Base-by-base conservation (phyloP, 2,113 vertebrate species). In the Festucalex cinctus region DNA sequence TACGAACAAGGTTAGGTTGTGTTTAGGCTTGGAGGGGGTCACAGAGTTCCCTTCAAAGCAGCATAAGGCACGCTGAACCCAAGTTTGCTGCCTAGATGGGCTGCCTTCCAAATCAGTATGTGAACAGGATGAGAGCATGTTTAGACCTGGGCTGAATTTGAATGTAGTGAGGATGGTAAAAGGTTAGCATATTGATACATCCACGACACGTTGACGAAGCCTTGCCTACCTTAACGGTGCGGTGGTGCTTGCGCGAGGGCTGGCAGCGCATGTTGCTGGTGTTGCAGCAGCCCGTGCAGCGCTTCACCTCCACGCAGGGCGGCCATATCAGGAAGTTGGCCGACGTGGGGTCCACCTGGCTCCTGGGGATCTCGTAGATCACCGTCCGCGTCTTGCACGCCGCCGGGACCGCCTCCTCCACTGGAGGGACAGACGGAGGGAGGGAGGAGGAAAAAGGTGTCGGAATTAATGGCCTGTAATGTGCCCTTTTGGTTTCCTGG, bases 281-380 rank as follows among this genome's bases (percentile, higher is more conserved):
- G 88, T 98, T 98, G 89, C 97, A 98, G 76, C 97, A 99, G 85
- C 97, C 97, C 0, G 97, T 98, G 86, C 97, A 99, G 68, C 97
- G 95, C 59, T 92, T 96, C 88, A 99, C 97, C 91, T 99, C 97
- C 90, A 99, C 97, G 3, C 97, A 99, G 4, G 96, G 94, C 0
- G 97, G 97, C 97, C 97, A 99, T 87, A 99, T 95, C 90, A 99
- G 92, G 87, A 99, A 99, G 88, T 98, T 99, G 84, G 96, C 96
- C 1, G 97, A 95, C 1, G 97, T 98, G 82, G 97, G 94, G 87
- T 99, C 97, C 57, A 99, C 96, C 92, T 98, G 96, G 86, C 96
- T 97, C 86, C 97, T 94, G 80, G 97, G 96, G 84, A 98, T 99
- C 93, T 99, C 97, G 0, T 98, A 99, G 83, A 98, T 97, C 88